These are phyloP conservation scores for Salticus scenicus DNA, from an alignment of 2,888 invertebrate genomes.

Conservation along the genomic window DNA sequence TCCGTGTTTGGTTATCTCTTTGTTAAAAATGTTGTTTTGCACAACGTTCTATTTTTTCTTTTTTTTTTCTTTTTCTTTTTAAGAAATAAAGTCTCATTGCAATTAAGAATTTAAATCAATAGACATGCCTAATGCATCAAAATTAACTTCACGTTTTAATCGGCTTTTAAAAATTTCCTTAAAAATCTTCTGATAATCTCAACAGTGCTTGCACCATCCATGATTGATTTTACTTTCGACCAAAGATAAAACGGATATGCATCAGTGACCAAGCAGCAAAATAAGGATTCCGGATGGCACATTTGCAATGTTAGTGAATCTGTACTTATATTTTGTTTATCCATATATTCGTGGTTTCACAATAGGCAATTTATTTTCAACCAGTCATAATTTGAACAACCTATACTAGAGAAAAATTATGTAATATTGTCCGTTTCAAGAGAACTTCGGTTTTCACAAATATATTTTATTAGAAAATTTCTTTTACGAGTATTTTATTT, in stretches of 20 bases:
- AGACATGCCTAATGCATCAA: too few relatives aligned
- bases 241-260: background rate
- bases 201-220: too few relatives aligned
- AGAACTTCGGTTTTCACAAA: background rate
- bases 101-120: too few relatives aligned
- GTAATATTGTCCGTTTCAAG: background rate
- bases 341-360: background rate
- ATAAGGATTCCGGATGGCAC: background rate
- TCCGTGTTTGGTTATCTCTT: too few relatives aligned
- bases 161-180: too few relatives aligned
- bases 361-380: constrained; percentile 14
- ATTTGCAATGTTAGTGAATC: background rate
- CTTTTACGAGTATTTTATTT: background rate
- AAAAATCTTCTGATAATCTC: too few relatives aligned
- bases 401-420: background rate
- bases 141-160: too few relatives aligned
- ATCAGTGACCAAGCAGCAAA: background rate
- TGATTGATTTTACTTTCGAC: too few relatives aligned
- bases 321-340: constrained; percentile 13
- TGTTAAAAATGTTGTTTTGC: too few relatives aligned
- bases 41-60: too few relatives aligned
- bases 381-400: background rate
- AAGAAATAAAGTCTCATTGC: too few relatives aligned
- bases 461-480: background rate
- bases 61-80: too few relatives aligned